Evolutionary conservation across 2,113 vertebrate genomes (phyloP).

Genomic region (Stomatorhinus ivindoensis): DNA sequence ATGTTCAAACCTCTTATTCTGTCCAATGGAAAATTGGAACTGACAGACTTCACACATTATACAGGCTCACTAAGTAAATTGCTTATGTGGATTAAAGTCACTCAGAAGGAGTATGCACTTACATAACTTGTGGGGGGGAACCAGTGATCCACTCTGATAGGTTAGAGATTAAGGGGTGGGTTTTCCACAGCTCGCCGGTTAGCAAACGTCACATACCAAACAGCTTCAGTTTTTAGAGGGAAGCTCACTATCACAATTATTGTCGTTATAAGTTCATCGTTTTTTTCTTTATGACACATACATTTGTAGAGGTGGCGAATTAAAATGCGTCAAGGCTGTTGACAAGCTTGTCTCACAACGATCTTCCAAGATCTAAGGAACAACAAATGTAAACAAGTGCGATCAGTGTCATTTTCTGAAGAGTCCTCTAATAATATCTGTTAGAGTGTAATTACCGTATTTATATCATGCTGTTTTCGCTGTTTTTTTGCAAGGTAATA

Average conservation of each 20-base stretch:
- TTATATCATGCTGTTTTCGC: neutral
- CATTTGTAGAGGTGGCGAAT: neutral
- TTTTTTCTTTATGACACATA: neutral
- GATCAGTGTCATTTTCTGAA: neutral
- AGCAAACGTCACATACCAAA: neutral
- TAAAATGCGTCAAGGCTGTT: neutral
- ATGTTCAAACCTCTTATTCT: neutral
- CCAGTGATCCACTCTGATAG: neutral
- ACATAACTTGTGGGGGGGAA: neutral
- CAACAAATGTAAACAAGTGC: neutral
- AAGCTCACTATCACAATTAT: neutral
- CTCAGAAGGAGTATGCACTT: neutral
- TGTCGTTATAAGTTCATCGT: neutral
- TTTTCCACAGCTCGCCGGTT: neutral
- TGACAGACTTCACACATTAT: neutral
- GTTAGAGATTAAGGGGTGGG: neutral
- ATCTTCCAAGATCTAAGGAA: neutral
- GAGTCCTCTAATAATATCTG: neutral
- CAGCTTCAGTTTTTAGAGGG: neutral
- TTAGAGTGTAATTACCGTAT: constrained; percentile 1
- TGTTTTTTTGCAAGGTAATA: neutral
- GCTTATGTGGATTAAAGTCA: neutral
- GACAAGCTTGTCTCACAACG: neutral
- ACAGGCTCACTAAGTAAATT: neutral
- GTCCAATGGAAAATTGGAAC: neutral